Evolutionary conservation across 2,888 invertebrate species (phyloP), one percentile per base, ranked within the genome.

Genomic region (Arrhopalites spinosus): DNA sequence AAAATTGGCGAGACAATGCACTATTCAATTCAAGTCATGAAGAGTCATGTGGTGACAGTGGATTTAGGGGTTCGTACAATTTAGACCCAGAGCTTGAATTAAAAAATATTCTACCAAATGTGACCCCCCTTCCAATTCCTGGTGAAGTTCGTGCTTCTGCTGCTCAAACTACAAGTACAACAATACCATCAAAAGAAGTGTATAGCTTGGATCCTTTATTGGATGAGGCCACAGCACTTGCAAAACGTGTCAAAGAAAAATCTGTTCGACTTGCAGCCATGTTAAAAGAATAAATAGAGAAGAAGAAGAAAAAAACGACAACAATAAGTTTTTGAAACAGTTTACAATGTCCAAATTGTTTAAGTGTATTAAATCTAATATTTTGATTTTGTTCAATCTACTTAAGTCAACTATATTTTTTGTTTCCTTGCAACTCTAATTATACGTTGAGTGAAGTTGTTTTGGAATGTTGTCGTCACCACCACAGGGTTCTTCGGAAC

Each of bases 1-100:
- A 81, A 74, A 80, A 81, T 66, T 81, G 81, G 81, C 79, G 79
- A 78, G 77, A 78, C 59, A 80, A 80, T 47, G 73, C 79, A 50
- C 61, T 75, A 15, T 78, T 78, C 71, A 78, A 80, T 67, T 30
- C 77, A 30, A 81, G 80, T 66, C 78, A 80, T 66, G 81, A 81
- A 69, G 80, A 81, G 29, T 81, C 80, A 1, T 76, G 80, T 36
- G 80, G 80, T 13, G 80, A 81, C 59, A 75, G 78, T 43, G 81
- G 81, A 20, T 81, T 81, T 73, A 74, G 80, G 59, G 80, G 79
- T 13, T 79, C 76, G 11, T n/a, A n/a, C n/a, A n/a, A n/a, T n/a
- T n/a, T n/a, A n/a, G n/a, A n/a, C n/a, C n/a, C n/a, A 7, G 80
- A 78, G 45, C 68, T 75, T 20, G 75, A 74, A 23, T 43, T 67